Percentiles rank a stretch among this genome's conserved stretches.
Conservation (phyloP, 2,113 vertebrate species). For the Haliaeetus leucogaster region DNA sequence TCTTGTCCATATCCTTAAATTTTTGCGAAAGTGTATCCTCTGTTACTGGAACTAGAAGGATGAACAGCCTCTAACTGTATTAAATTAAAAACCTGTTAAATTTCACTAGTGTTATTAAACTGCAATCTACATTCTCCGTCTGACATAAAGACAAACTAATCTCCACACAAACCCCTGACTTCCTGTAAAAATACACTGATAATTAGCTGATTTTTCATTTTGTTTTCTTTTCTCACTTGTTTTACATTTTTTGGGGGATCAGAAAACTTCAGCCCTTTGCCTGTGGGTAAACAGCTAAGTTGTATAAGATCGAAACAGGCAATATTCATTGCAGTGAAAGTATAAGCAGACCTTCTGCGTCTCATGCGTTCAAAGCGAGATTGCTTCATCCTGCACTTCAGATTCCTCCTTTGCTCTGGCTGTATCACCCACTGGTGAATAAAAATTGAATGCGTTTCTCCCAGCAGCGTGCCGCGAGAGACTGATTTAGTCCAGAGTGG, state of each 20-base stretch:
- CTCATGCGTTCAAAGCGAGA: not conserved
- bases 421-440: not conserved
- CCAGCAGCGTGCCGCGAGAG: rapidly evolving
- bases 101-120: not conserved
- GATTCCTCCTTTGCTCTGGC: not conserved
- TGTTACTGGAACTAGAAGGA: not conserved
- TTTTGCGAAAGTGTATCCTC: not conserved
- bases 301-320: not conserved
- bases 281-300: not conserved
- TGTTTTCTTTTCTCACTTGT: not conserved
- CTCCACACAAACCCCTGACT: not conserved
- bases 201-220: not conserved
- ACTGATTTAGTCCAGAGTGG: not conserved
- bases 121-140: not conserved
- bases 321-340: not conserved
- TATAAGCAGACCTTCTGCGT: not conserved
- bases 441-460: not conserved
- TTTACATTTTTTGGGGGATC: not conserved
- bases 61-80: not conserved
- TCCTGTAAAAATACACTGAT: not conserved
- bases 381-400: not conserved
- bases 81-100: not conserved
- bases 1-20: not conserved
- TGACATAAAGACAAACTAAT: not conserved
- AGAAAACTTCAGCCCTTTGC: not conserved